Evolutionary conservation across 1,140 invertebrate genomes (phyloP).

Genomic region (Platorchestia sp.): DNA sequence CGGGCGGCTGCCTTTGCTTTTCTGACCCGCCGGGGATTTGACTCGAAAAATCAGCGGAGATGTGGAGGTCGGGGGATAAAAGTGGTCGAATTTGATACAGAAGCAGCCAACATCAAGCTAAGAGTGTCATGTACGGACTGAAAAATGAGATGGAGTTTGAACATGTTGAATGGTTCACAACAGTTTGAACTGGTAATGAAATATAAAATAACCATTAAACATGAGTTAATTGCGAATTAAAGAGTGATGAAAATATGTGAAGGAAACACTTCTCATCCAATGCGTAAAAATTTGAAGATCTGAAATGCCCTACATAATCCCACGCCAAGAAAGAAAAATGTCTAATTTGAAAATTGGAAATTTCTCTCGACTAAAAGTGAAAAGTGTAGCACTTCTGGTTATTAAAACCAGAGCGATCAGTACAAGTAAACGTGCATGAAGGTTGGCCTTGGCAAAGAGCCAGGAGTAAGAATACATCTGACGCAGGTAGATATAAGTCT

Average conservation of each 20-base stretch:
- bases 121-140: not conserved
- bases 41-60: not conserved
- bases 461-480: too few relatives aligned
- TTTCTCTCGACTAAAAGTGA: not conserved
- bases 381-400: not conserved
- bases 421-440: not conserved
- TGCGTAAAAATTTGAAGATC: too few relatives aligned
- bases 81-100: not conserved
- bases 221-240: not conserved
- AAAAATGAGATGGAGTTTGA: not conserved
- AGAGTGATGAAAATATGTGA: too few relatives aligned
- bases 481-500: too few relatives aligned
- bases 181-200: not conserved
- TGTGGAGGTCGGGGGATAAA: not conserved
- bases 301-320: not conserved
- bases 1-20: not conserved
- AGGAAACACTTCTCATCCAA: too few relatives aligned
- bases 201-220: not conserved
- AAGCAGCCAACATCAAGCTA: not conserved
- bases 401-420: not conserved
- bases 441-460: not conserved
- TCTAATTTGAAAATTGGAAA: not conserved
- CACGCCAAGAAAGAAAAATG: not conserved
- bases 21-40: not conserved
- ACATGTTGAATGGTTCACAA: not conserved